Evolutionary conservation across 2,797 vertebrate species (phyloP).

Genomic region (Xiphorhynchus erythropygius): DNA sequence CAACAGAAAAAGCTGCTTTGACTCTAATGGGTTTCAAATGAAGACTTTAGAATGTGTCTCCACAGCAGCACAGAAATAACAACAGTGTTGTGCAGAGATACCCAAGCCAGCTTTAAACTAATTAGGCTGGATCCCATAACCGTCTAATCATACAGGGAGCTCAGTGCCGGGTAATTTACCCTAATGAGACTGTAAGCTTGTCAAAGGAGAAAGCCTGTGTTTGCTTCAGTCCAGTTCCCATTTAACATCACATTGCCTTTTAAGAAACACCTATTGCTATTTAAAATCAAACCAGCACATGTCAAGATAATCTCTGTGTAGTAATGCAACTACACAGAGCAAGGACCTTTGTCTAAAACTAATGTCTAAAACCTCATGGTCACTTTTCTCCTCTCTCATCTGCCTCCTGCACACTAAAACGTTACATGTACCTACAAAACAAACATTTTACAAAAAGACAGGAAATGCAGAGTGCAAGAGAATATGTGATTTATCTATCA

Average conservation of each 20-base stretch:
- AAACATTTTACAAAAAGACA: not conserved
- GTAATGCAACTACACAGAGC: not conserved
- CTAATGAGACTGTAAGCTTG: slow-evolving; percentile 34
- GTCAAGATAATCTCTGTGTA: not conserved
- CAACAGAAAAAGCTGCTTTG: slow-evolving; percentile 21
- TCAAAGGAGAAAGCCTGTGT: slow-evolving; percentile 12
- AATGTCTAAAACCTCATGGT: not conserved
- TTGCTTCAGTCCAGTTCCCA: not conserved
- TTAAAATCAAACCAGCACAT: not conserved
- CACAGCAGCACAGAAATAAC: slow-evolving; percentile 22
- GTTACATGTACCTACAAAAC: not conserved
- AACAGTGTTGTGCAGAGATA: not conserved
- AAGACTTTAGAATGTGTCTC: slow-evolving; percentile 14
- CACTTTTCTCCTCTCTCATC: not conserved
- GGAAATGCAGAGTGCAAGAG: not conserved
- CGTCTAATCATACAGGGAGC: slow-evolving; percentile 11
- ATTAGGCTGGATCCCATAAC: slow-evolving; percentile 36
- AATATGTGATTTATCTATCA: not conserved
- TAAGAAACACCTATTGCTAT: not conserved
- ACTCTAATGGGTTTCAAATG: slow-evolving; percentile 30
- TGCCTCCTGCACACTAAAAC: not conserved
- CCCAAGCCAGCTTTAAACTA: slow-evolving; percentile 44
- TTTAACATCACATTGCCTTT: not conserved
- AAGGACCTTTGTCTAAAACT: not conserved
- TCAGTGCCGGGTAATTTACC: slow-evolving; percentile 19